Conservation (phyloP, 1,140 invertebrate species). For the Pectinophora gossypiella region DNA sequence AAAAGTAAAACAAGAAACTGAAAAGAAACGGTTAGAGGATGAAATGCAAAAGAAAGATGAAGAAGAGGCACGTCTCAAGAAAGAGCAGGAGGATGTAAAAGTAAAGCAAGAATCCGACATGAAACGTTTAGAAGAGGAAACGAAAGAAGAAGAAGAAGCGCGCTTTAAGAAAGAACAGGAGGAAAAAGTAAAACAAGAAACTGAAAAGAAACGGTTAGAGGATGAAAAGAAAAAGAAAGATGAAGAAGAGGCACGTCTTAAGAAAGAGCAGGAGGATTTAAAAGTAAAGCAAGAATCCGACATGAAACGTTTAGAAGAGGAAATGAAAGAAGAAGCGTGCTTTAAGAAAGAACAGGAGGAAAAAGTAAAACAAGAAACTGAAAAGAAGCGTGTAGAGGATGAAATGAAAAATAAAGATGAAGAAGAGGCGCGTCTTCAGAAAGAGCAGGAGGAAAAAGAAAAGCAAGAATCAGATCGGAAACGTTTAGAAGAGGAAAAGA, state of each 20-base stretch:
- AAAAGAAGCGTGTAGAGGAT: conserved; percentile 19
- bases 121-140: conserved; percentile 17
- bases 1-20: background rate
- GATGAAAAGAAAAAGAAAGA: background rate
- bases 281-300: conserved; percentile 8
- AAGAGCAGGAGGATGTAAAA: too few relatives aligned
- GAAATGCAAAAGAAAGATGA: conserved; percentile 4
- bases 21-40: conserved; percentile 15
- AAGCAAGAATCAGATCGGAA: too few relatives aligned
- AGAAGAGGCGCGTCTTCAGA: too few relatives aligned
- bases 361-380: too few relatives aligned
- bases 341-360: conserved; percentile 20
- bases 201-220: conserved; percentile 6
- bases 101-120: background rate
- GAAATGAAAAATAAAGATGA: too few relatives aligned
- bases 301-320: conserved; percentile 11
- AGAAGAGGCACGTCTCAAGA: too few relatives aligned
- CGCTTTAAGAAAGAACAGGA: conserved; percentile 19
- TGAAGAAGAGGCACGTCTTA: background rate
- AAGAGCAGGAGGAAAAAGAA: conserved; percentile 22
- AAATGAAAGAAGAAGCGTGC: conserved; percentile 21
- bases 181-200: conserved; percentile 13
- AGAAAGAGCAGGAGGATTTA: conserved; percentile 15
- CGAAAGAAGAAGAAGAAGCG: conserved; percentile 20
- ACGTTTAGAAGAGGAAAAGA: conserved; percentile 12